Percentiles rank a stretch among this genome's conserved stretches.
These are phyloP conservation scores for Liodrosophila aerea DNA, from an alignment of 2,888 invertebrate genomes.

Conservation along the genomic window DNA sequence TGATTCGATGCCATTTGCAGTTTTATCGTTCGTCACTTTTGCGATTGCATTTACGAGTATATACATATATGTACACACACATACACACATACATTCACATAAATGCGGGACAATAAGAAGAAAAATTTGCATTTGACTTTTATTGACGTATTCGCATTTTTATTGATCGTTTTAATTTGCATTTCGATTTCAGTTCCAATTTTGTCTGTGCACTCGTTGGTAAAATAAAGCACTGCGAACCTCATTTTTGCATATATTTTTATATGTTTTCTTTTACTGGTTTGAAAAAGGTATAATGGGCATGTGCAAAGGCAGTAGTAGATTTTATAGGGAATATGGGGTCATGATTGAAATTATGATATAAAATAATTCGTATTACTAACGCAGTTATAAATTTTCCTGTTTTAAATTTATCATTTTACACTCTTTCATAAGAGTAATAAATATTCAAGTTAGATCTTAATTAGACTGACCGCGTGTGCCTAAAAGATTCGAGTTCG, in stretches of 20 bases:
- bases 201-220: slow-evolving; percentile 29
- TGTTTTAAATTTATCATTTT: no score
- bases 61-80: neutral
- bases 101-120: slow-evolving; percentile 5
- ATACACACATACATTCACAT: no score
- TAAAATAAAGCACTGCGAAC: slow-evolving; percentile 28
- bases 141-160: slow-evolving; percentile 76
- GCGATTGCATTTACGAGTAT: slow-evolving; percentile 37
- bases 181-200: slow-evolving; percentile 63
- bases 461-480: no score
- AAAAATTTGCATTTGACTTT: slow-evolving; percentile 75
- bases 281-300: no score
- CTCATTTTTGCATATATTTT: slow-evolving; percentile 48
- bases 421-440: no score
- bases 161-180: slow-evolving; percentile 76
- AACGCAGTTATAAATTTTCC: no score
- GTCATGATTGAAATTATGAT: no score
- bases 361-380: no score
- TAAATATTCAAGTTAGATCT: no score
- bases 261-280: neutral
- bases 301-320: no score
- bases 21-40: slow-evolving; percentile 38
- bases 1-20: slow-evolving; percentile 41
- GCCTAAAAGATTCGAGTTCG: no score
- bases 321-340: no score